Evolutionary conservation across 2,113 vertebrate species (phyloP), one percentile per base, ranked within the genome.

Genomic region (Papio anubis): DNA sequence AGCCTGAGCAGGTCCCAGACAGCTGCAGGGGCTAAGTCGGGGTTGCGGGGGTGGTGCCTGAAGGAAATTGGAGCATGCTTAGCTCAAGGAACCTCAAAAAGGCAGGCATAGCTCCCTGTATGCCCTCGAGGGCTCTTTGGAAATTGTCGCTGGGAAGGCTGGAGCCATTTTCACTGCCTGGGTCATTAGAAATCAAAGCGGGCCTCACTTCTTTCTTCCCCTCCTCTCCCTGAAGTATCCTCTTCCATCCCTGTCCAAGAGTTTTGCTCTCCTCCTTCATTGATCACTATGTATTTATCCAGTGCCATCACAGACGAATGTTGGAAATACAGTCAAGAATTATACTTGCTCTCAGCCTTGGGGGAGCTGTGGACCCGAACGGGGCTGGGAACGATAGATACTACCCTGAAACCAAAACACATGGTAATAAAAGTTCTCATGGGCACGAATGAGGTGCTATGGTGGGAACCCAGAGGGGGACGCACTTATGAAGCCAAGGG

Each of bases 1-100:
- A 18, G 89, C 89, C 83, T 66, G 52, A n/a, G 94, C 92, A n/a
- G 78, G 50, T 72, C 92, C 72, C 92, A 68, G 70, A 79, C 52
- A 76, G 32, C 70, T 25, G 18, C 25, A 32, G 88, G 48, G 81
- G 32, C 83, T 57, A n/a, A 76, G 78, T 55, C 18, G 6, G 52
- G 52, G 52, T 55, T 72, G 6, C 14, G 23, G 23, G 38, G 10
- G 21, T 5, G 79, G 3, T 94, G 43, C 11, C 64, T 27, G 30
- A 35, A 82, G 64, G 81, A 92, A 21, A n/a, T 52, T 35, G 43
- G 57, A 55, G 59, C 50, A 45, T 17, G 52, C 25, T 72, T 27
- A 38, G 59, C 68, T 94, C 59, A 50, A 23, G 73, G 79, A 94
- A 96, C 38, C 68, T 17, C 17, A 3, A 40, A 73, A 86, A 66